These are phyloP conservation scores for Rallus limicola DNA, from an alignment of 2,113 vertebrate genomes.

Conservation along the genomic window DNA sequence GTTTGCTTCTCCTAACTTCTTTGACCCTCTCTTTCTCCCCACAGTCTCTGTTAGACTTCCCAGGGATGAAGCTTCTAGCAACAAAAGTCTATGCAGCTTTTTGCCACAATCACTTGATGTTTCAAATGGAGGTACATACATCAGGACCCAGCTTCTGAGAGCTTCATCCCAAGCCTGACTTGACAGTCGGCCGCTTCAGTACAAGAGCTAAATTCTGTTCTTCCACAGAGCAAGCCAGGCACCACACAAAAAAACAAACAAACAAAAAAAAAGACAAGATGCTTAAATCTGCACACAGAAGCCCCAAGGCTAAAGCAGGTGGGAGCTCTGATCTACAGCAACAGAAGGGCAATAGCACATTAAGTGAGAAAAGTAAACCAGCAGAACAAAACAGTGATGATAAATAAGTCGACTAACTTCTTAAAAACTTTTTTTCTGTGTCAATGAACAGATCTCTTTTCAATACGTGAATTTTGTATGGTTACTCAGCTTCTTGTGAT, in stretches of 20 bases:
- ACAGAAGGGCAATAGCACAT: neutral
- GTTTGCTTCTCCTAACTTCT: neutral
- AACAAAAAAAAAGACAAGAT: neutral
- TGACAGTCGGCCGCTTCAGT: neutral
- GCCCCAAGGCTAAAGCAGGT: neutral
- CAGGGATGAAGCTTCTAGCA: neutral
- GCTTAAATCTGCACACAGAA: neutral
- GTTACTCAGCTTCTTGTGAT: neutral
- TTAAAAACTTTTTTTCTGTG: no score
- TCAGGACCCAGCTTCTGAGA: neutral
- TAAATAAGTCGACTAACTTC: neutral
- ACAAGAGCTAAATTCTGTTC: neutral
- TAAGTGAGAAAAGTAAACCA: neutral
- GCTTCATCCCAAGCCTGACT: neutral
- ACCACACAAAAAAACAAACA: neutral
- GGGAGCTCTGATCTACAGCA: neutral
- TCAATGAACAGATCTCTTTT: neutral
- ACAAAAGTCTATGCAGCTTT: neutral
- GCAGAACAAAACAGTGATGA: neutral
- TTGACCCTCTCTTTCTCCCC: neutral
- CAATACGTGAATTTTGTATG: neutral
- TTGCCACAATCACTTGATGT: neutral
- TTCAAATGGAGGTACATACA: neutral
- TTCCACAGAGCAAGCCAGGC: neutral
- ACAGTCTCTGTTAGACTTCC: neutral